Base-by-base conservation (phyloP, 2,797 vertebrate species). In the Acanthurus lineatus region DNA sequence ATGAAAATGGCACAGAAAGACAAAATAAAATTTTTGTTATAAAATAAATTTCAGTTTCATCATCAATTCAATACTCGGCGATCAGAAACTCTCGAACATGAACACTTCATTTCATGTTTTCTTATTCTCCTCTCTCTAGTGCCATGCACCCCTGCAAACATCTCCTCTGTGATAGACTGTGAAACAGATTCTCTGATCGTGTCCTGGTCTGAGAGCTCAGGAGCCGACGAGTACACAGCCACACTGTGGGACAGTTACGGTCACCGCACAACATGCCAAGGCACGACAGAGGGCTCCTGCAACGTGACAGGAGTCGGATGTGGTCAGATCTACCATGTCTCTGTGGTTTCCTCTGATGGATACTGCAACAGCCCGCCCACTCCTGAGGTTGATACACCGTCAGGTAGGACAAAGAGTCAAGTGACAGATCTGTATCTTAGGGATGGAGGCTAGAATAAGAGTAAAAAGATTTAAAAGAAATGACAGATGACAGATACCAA, bases 211-310 rank as follows among this genome's bases (percentile, higher is more conserved):
- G 48, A 88, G 68, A 94, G 91, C 17, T 5, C 51, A 0, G 96
- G 95, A 12, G 94, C 93, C 0, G 90, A 94, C 49, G 89, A 86
- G 35, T 96, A 96, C 82, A 81, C 83, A 0, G 94, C 93, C 80
- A 91, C 63, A 0, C 2, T 96, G 59, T 71, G 73, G 68, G 93
- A 94, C 89, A 92, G 93, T 47, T 12, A 51, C 0, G 88, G 92
- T 7, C 89, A 60, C 11, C 80, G 22, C 58, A 94, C 95, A 4
- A 88, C 69, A 76, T 96, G 96, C 83, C 88, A 88, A 77, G 92
- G 82, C 40, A 88, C 87, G 16, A 82, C 74, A 0, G 38, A 86
- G 76, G 85, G 78, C 54, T 88, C 49, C 48, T 96, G 96, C 86
- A 88, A 71, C 2, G 69, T 96, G 70, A 85, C 70, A 0, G 88